phyloP scores from a whole-genome alignment of 2,888 invertebrate genomes.

The Aleiodes testaceus region DNA sequence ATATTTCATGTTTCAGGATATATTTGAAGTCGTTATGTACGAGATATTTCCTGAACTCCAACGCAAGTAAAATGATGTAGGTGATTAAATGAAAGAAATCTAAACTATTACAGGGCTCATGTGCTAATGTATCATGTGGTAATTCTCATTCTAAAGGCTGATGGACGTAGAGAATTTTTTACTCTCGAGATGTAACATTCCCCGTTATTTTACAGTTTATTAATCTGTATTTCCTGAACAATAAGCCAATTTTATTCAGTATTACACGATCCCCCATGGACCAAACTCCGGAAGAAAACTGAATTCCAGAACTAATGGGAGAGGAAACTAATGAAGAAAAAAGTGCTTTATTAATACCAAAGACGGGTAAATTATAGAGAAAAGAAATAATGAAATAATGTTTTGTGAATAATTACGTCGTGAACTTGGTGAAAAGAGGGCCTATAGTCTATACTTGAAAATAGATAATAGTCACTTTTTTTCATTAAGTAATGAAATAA shows the following conservation, averaged over 20 bases:
- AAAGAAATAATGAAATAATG: neutral
- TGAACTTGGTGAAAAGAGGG: too few relatives aligned
- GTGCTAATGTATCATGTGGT: neutral
- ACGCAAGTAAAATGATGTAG: neutral
- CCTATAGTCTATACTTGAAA: too few relatives aligned
- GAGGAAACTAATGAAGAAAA: neutral
- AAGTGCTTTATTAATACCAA: conserved; percentile 14
- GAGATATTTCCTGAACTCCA: conserved; percentile 75
- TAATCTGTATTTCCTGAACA: neutral
- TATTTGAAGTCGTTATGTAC: conserved; percentile 74
- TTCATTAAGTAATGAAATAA: too few relatives aligned
- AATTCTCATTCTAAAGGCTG: neutral
- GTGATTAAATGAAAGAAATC: neutral
- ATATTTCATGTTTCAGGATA: conserved; percentile 71
- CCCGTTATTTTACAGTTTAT: neutral
- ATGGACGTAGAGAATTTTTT: neutral
- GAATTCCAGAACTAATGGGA: neutral
- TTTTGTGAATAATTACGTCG: too few relatives aligned
- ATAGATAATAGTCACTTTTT: too few relatives aligned
- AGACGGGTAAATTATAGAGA: conserved; percentile 10
- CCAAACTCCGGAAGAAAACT: neutral
- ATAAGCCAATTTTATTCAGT: conserved; percentile 20
- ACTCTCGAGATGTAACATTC: conserved; percentile 12
- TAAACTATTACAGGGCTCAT: conserved; percentile 7
- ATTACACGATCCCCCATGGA: conserved; percentile 19